These are phyloP conservation scores for Tetropium fuscum DNA, from an alignment of 2,888 invertebrate genomes.

Conservation along the genomic window DNA sequence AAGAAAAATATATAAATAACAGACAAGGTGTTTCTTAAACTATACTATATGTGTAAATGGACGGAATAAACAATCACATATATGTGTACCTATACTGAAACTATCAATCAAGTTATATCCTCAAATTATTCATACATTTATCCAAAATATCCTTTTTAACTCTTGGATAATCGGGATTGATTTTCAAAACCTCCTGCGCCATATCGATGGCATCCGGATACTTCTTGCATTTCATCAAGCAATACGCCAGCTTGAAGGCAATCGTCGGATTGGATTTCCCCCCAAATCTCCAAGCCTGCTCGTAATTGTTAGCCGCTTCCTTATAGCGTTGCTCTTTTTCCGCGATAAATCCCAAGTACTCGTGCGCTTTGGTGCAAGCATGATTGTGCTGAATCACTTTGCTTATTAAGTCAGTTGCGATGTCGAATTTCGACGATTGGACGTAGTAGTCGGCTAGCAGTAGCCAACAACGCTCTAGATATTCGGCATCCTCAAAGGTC, in stretches of 20 bases:
- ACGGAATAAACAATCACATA: slow-evolving; percentile 8
- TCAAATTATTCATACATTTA: slow-evolving; percentile 83
- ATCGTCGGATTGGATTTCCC: slow-evolving; percentile 86
- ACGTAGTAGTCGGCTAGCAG: slow-evolving; percentile 92
- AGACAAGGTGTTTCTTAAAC: no score
- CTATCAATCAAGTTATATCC: slow-evolving; percentile 69
- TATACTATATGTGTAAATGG: slow-evolving; percentile 5
- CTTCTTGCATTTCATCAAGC: slow-evolving; percentile 88
- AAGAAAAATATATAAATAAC: no score
- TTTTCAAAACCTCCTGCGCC: slow-evolving; percentile 84
- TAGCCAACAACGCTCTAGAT: slow-evolving; percentile 95
- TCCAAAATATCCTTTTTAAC: slow-evolving; percentile 94
- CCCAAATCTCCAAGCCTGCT: slow-evolving; percentile 87
- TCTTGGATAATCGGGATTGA: slow-evolving; percentile 90
- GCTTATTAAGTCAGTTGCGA: slow-evolving; percentile 85
- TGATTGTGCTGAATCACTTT: slow-evolving; percentile 86
- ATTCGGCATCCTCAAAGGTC: slow-evolving; percentile 97
- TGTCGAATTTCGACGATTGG: slow-evolving; percentile 85
- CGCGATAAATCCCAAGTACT: slow-evolving; percentile 85
- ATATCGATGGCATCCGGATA: slow-evolving; percentile 94
- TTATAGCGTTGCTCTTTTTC: slow-evolving; percentile 94
- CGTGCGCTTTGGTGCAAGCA: slow-evolving; percentile 91
- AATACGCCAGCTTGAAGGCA: slow-evolving; percentile 94
- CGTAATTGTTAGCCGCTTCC: slow-evolving; percentile 86
- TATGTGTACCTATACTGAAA: no score